Conservation (phyloP, 2,797 vertebrate genomes). For the Pseudochromis fuscus region DNA sequence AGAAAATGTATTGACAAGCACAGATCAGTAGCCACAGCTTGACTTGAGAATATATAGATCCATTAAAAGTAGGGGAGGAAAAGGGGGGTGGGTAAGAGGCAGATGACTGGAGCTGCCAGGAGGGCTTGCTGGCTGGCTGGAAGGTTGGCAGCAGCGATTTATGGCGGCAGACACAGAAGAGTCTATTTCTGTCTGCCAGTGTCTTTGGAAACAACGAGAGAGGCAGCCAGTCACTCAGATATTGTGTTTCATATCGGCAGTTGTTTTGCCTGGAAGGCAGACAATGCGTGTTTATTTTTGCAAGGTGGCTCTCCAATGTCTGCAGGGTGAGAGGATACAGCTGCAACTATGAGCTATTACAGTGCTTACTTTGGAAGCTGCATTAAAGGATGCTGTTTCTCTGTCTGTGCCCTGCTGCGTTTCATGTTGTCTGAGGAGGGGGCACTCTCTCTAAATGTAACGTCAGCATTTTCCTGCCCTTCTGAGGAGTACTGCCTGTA, state of each 20-base stretch:
- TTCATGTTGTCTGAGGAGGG: slow-evolving; percentile 28
- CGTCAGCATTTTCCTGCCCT: slow-evolving; percentile 43
- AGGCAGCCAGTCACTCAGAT: slow-evolving; percentile 50
- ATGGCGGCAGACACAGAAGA: slow-evolving; percentile 75
- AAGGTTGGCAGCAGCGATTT: slow-evolving; percentile 70
- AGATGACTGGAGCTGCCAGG: slow-evolving; percentile 55
- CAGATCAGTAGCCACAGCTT: slow-evolving; percentile 52
- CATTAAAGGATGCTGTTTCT: slow-evolving; percentile 46
- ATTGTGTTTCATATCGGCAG: slow-evolving; percentile 64
- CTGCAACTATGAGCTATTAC: not conserved
- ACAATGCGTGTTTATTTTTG: slow-evolving; percentile 62
- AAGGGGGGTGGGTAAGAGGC: slow-evolving; percentile 43
- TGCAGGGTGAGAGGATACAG: slow-evolving; percentile 7
- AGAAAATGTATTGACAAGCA: slow-evolving; percentile 54
- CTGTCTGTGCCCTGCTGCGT: slow-evolving; percentile 10
- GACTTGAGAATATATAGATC: slow-evolving; percentile 64
- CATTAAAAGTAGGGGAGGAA: slow-evolving; percentile 54
- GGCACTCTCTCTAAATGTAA: slow-evolving; percentile 20
- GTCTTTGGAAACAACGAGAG: slow-evolving; percentile 79
- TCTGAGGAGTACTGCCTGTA: slow-evolving; percentile 31
- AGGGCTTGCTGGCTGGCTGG: slow-evolving; percentile 52
- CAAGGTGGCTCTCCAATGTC: slow-evolving; percentile 39
- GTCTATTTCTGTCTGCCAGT: slow-evolving; percentile 84
- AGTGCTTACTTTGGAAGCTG: slow-evolving; percentile 17
- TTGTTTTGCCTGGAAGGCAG: slow-evolving; percentile 57